Evolutionary conservation across 2,113 vertebrate species (phyloP).

Genomic region (Odontesthes bonariensis): DNA sequence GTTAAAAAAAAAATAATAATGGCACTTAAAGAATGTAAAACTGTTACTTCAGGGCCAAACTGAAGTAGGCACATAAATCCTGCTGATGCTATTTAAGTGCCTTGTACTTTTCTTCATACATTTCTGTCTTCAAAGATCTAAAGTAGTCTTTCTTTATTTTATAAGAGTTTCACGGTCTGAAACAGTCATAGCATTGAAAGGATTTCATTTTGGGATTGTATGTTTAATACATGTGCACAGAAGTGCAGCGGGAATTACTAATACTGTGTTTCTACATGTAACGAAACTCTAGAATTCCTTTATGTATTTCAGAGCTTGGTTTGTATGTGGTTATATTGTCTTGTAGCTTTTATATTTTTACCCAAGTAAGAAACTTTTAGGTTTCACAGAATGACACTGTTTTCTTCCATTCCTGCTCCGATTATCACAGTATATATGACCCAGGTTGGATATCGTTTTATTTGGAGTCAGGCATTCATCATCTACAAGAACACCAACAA

Average conservation of each 20-base stretch:
- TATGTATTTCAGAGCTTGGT: not conserved
- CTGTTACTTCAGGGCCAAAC: no score
- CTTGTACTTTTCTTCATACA: no score
- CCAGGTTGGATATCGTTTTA: slow-evolving; percentile 25
- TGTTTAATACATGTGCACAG: not conserved
- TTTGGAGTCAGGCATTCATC: slow-evolving; percentile 3
- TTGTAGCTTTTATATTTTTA: not conserved
- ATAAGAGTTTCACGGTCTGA: no score
- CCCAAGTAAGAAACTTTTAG: not conserved
- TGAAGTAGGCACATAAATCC: no score
- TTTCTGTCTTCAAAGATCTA: no score
- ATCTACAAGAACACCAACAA: slow-evolving; percentile 12
- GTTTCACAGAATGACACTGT: not conserved
- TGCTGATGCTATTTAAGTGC: no score
- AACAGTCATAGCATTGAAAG: no score
- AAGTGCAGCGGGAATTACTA: not conserved
- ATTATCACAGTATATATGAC: slow-evolving; percentile 5
- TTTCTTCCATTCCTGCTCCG: no score
- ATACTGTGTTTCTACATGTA: not conserved
- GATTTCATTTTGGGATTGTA: no score
- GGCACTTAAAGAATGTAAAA: no score
- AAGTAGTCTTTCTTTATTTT: no score
- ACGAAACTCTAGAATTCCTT: not conserved
- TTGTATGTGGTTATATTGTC: not conserved
- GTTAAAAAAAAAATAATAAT: no score